Evolutionary conservation across 2,113 vertebrate species (phyloP).

Genomic region (Colaptes auratus): DNA sequence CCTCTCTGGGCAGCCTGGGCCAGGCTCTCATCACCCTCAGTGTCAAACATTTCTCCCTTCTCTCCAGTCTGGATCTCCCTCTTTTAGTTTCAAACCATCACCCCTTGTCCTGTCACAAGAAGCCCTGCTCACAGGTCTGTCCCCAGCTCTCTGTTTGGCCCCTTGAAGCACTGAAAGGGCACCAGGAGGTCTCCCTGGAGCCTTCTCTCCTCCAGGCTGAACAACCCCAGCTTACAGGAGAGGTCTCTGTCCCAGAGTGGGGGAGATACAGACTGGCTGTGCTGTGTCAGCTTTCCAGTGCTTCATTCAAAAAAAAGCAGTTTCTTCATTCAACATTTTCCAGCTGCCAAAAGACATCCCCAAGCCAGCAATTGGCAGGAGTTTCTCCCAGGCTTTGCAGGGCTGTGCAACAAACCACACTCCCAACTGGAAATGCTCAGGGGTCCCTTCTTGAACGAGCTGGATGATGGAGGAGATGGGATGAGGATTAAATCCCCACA

Average conservation of each 20-base stretch:
- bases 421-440: neutral
- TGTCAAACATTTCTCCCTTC: no score
- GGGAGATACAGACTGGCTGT: neutral
- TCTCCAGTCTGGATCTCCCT: no score
- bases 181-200: neutral
- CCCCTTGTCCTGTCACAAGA: no score
- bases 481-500: slow-evolving; percentile 6
- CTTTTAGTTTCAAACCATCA: no score
- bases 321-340: neutral
- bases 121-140: no score
- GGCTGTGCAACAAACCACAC: neutral
- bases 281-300: neutral
- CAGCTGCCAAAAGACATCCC: neutral
- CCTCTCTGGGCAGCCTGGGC: no score
- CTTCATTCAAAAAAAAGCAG: neutral
- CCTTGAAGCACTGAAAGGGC: no score
- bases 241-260: neutral
- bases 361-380: neutral
- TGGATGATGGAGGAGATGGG: neutral
- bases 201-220: neutral
- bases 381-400: slow-evolving; percentile 9
- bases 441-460: neutral
- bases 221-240: neutral
- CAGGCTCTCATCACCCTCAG: no score
- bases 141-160: no score